Evolutionary conservation across 2,888 invertebrate genomes (phyloP), one percentile per base, ranked within the genome.

Genomic region (Trissonchulus latispiculum): DNA sequence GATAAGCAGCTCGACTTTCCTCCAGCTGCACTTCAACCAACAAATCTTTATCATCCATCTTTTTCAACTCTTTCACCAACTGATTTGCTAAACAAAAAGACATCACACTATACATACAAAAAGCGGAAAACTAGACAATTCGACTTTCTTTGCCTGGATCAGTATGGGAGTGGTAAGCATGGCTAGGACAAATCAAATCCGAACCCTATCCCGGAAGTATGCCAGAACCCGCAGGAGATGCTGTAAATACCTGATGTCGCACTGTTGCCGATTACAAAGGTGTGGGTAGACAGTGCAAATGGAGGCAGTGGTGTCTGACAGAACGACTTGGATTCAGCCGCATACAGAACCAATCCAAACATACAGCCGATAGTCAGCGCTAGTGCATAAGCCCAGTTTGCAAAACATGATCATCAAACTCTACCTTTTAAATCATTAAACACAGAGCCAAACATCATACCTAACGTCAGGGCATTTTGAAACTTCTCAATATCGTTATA

Each of bases 1-100:
- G 94, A 87, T 99, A 96, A 86, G 93, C 99, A 72, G 96, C 95
- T 88, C 99, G 97, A 84, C 95, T 95, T 86, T 99, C 99, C 80
- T 99, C 87, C 77, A 99, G 87, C 81, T 97, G 94, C 15, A 99
- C 97, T 86, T 99, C 99, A 0, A 99, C 97, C 77, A 99, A 86
- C 76, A 99, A 87, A 85, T 97, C 96, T 86, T 99, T 99, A 84
- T 99, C 99, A 85, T 99, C 99, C 83, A 99, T 87, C 85, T 99
- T 97, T 86, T 99, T 99, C 77, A 99, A 87, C 85, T 99, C 99
- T 81, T 90, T 90, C 74, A 99, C 87, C 74, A 99, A 87, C 74
- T 90, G 90, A 1, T 93, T 91, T 72, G 83, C 85, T 84, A 75
- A 35, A 77, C 77, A 67, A 59, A 69, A 23, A 69, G 2, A 15